These are phyloP conservation scores for Nyleta sp. DNA, from an alignment of 2,888 invertebrate genomes.

Conservation along the genomic window DNA sequence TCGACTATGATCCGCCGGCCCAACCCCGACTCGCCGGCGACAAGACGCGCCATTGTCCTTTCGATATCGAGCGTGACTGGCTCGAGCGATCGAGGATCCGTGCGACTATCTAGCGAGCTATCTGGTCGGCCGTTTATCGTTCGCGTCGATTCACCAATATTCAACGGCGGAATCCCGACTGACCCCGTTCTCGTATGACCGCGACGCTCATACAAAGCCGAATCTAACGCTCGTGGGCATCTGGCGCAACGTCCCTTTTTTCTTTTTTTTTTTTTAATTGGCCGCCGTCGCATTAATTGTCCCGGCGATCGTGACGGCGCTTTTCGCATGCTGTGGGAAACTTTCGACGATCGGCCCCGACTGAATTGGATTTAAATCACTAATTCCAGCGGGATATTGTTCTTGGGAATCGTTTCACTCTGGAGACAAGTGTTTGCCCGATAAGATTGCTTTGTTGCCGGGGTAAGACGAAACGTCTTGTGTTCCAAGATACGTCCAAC, in stretches of 20 bases:
- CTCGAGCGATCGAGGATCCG: conserved; percentile 61
- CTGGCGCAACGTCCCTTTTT: no score
- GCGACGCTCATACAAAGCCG: conserved; percentile 6
- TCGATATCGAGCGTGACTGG: conserved; percentile 67
- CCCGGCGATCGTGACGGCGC: conserved; percentile 20
- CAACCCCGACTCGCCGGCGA: no score
- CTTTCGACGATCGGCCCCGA: conserved; percentile 26
- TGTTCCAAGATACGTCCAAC: conserved; percentile 13
- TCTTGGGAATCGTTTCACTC: conserved; percentile 31
- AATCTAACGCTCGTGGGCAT: not conserved
- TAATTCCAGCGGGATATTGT: conserved; percentile 41
- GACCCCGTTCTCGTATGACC: conserved; percentile 39
- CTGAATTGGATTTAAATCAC: conserved; percentile 38
- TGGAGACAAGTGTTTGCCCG: conserved; percentile 34
- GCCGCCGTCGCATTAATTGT: conserved; percentile 30
- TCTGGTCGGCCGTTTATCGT: conserved; percentile 41
- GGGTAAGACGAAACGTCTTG: conserved; percentile 10
- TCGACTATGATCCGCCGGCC: no score
- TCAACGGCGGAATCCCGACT: conserved; percentile 45
- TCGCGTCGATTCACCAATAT: conserved; percentile 48
- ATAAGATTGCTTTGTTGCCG: conserved; percentile 19
- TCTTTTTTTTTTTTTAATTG: no score
- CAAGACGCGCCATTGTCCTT: conserved; percentile 67
- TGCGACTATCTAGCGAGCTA: conserved; percentile 51
- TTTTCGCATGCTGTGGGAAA: conserved; percentile 49